phyloP scores from a whole-genome alignment of 2,113 vertebrate genomes.

The Eleginops maclovinus region DNA sequence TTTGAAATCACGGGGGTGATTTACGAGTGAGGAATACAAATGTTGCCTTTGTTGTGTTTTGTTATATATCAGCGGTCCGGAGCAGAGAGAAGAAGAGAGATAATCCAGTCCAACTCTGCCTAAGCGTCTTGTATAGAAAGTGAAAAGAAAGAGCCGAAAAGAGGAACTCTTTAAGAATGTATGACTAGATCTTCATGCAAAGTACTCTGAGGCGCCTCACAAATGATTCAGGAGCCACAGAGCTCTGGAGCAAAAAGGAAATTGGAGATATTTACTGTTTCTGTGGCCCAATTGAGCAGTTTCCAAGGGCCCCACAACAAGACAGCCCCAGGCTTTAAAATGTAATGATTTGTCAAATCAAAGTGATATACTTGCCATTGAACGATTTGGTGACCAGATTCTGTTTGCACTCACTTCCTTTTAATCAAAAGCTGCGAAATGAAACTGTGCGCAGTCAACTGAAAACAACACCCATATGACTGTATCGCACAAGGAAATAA shows the following conservation, averaged over 20 bases:
- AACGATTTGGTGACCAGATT: constrained; percentile 45
- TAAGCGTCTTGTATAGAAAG: not conserved
- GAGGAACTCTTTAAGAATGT: not conserved
- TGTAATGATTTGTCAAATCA: constrained; percentile 57
- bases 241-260: constrained; percentile 14
- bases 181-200: constrained; percentile 12
- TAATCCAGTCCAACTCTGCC: constrained; percentile 10
- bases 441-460: constrained; percentile 45
- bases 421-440: constrained; percentile 63
- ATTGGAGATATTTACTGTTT: constrained; percentile 25
- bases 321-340: constrained; percentile 28
- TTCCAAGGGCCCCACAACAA: not conserved
- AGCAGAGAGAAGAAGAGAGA: constrained; percentile 35
- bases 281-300: not conserved
- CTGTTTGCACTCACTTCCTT: constrained; percentile 39
- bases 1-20: constrained; percentile 64
- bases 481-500: constrained; percentile 56
- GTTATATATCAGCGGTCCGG: constrained; percentile 27
- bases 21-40: constrained; percentile 61
- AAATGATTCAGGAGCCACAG: constrained; percentile 28
- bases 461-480: constrained; percentile 59
- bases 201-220: not conserved
- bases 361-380: constrained; percentile 41
- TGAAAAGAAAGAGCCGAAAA: not conserved
- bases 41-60: constrained; percentile 34